Percentiles rank a stretch among this genome's conserved stretches.
phyloP scores from a whole-genome alignment of 2,113 vertebrate species.

The Phaethornis superciliosus region DNA sequence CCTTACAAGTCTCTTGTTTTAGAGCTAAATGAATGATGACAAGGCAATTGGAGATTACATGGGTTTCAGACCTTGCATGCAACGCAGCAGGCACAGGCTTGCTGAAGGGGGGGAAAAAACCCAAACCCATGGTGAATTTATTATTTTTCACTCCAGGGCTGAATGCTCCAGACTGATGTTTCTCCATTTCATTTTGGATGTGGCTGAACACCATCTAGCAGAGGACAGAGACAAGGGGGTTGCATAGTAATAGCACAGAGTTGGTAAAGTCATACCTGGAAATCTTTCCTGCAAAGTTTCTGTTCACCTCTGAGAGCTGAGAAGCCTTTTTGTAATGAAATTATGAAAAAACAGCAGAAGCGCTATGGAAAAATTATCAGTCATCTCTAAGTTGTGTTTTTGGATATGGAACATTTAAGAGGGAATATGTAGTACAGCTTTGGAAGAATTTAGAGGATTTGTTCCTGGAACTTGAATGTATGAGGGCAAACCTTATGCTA shows the following conservation, averaged over 20 bases:
- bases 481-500: background rate
- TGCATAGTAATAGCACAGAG: rapidly evolving
- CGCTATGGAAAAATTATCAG: rapidly evolving
- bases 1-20: background rate
- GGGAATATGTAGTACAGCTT: background rate
- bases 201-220: background rate
- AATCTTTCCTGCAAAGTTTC: background rate
- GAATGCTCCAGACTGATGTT: background rate
- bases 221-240: background rate
- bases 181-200: background rate
- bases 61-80: background rate
- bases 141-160: background rate
- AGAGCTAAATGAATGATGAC: background rate
- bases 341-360: background rate
- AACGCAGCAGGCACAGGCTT: background rate
- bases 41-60: rapidly evolving
- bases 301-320: background rate
- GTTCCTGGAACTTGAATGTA: background rate
- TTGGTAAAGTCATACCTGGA: background rate
- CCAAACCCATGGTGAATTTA: background rate
- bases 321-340: background rate
- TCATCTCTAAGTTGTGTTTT: background rate
- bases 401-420: background rate
- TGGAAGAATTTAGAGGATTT: background rate
- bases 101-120: background rate